These are phyloP conservation scores for Ariopsis seemanni DNA, from an alignment of 2,113 vertebrate species.

Conservation along the genomic window DNA sequence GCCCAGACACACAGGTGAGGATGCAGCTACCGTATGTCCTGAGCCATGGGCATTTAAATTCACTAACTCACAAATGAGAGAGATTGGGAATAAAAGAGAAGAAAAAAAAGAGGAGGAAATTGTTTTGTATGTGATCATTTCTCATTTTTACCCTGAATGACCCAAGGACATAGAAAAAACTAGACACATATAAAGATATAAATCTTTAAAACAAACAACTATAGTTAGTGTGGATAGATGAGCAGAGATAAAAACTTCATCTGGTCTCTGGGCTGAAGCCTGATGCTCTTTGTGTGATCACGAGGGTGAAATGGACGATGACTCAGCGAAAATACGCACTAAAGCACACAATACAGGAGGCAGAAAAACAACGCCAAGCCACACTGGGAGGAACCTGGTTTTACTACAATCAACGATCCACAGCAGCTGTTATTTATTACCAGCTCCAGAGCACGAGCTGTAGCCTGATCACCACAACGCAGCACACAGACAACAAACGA, in stretches of 20 bases:
- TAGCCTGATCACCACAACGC: background rate
- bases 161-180: background rate
- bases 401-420: constrained; percentile 17
- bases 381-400: constrained; percentile 11
- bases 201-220: background rate
- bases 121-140: background rate
- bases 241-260: constrained; percentile 31
- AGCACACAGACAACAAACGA: background rate
- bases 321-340: constrained; percentile 25
- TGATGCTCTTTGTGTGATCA: constrained; percentile 52
- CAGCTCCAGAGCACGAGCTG: background rate
- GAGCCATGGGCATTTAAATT: background rate
- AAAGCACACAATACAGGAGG: constrained; percentile 22
- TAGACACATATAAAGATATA: background rate
- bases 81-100: background rate
- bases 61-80: background rate
- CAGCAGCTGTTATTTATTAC: constrained; percentile 15
- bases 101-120: background rate
- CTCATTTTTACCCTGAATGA: background rate
- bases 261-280: constrained; percentile 36
- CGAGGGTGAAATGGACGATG: constrained; percentile 41
- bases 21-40: background rate
- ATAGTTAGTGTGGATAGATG: background rate
- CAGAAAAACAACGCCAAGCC: background rate
- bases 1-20: background rate